Evolutionary conservation across 2,888 invertebrate genomes (phyloP).

Genomic region (Caenorhabditis plicata): DNA sequence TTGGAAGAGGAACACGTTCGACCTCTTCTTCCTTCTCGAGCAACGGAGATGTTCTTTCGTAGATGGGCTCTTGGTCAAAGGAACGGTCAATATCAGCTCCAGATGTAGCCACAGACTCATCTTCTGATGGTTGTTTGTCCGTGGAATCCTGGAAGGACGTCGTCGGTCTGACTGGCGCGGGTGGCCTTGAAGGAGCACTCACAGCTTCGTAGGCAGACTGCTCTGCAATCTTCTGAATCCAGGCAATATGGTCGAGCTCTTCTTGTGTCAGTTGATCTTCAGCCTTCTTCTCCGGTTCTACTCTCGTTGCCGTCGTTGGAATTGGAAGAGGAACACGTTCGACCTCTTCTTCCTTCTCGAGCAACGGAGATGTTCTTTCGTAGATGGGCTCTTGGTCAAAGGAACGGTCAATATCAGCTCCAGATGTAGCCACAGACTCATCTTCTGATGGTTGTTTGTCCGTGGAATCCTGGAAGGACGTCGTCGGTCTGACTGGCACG

Average conservation of each 20-base stretch:
- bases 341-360: too few relatives aligned
- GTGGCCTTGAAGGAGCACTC: not conserved
- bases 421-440: constrained; percentile 2
- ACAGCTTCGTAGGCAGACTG: not conserved
- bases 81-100: not conserved
- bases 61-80: not conserved
- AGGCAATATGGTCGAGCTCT: not conserved
- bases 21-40: too few relatives aligned
- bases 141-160: not conserved
- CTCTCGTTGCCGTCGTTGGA: not conserved
- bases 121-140: not conserved
- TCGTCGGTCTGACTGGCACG: too few relatives aligned
- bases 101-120: not conserved
- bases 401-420: constrained; percentile 1
- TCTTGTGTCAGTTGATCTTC: not conserved
- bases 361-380: not conserved
- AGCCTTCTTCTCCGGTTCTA: not conserved
- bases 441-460: not conserved
- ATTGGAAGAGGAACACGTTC: too few relatives aligned
- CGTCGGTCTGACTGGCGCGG: not conserved
- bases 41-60: not conserved
- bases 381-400: not conserved
- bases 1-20: too few relatives aligned
- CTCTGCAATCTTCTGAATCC: not conserved
- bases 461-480: not conserved